Evolutionary conservation across 2,888 invertebrate species (phyloP), one percentile per base, ranked within the genome.

Genomic region (Limnephilus rhombicus): DNA sequence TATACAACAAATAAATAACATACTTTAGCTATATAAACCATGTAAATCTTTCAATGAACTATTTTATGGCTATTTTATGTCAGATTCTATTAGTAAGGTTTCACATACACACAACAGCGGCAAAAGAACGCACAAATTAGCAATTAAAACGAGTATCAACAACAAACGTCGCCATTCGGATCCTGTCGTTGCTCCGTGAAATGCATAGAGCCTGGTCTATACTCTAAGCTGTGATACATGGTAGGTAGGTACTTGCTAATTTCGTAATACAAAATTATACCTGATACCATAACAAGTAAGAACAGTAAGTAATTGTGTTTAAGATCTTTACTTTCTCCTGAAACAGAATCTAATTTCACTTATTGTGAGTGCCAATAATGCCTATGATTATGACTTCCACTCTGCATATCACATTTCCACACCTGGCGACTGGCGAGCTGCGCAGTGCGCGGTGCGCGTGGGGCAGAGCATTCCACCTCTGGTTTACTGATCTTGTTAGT

Each of bases 381-480:
- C 2, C 68, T 68, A n/a, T 68, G 24, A 68, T 68, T 68, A 68
- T 68, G 68, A 24, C 24, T 68, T 24, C 24, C 68, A 68, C n/a
- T 37, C 45, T 85, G 41, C 41, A 68, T 68, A 68, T 68, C 83
- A 49, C 87, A 87, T 87, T 87, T 87, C 87, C 87, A 87, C 53
- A 87, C n/a, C 87, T 87, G 87, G 45, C 68, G 24, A 68, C 68
- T 15, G 15, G 68, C 68, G 49, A 15, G 0, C 29, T 86, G 86
- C 45, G 86, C 45, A 49, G 86, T 29, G 86, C 49, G 87, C 9
- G 12, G 45, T 45, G 68, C 53, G 53, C 53, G 53, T 53, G 53
- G 53, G 53, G 53, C 53, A 4, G 18, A 53, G 68, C 90, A 34
- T 82, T 90, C 29, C 29, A 12, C 49, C 24, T 45, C 82, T 90